Percentiles rank a stretch among this genome's conserved stretches.
Conservation (phyloP, 2,888 invertebrate genomes). For the Parnassius mnemosyne region DNA sequence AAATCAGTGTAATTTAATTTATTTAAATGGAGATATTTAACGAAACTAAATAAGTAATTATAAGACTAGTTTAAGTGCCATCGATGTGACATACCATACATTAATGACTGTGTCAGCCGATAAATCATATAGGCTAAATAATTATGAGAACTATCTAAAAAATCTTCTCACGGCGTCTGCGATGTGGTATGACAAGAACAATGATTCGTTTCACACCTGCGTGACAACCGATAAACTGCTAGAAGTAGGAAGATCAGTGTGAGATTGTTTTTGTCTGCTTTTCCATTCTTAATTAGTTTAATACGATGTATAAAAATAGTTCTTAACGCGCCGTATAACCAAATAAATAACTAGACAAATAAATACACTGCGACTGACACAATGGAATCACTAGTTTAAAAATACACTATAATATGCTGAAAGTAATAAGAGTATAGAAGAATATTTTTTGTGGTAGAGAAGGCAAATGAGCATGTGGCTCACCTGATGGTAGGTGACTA, state of each 20-base stretch:
- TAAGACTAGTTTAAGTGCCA: not conserved
- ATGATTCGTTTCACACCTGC: conserved; percentile 6
- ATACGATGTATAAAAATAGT: not conserved
- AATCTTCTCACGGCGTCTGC: not conserved
- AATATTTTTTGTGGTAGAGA: too few relatives aligned
- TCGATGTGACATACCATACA: not conserved
- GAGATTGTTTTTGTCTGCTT: not conserved
- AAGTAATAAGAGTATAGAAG: too few relatives aligned
- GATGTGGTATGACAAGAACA: conserved; percentile 1
- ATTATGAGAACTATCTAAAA: conserved; percentile 8
- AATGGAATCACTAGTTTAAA: too few relatives aligned
- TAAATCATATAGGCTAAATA: conserved; percentile 6
- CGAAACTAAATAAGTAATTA: too few relatives aligned
- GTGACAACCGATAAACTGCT: not conserved
- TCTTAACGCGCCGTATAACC: too few relatives aligned
- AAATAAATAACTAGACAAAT: too few relatives aligned
- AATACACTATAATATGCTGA: too few relatives aligned
- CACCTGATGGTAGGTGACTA: too few relatives aligned
- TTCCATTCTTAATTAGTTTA: not conserved
- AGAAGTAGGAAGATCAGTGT: not conserved
- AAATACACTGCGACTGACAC: too few relatives aligned
- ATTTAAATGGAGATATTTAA: too few relatives aligned
- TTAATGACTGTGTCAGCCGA: not conserved
- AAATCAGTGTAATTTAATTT: too few relatives aligned
- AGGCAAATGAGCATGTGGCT: too few relatives aligned